phyloP scores from a whole-genome alignment of 1,140 invertebrate species.

The Ips nitidus region DNA sequence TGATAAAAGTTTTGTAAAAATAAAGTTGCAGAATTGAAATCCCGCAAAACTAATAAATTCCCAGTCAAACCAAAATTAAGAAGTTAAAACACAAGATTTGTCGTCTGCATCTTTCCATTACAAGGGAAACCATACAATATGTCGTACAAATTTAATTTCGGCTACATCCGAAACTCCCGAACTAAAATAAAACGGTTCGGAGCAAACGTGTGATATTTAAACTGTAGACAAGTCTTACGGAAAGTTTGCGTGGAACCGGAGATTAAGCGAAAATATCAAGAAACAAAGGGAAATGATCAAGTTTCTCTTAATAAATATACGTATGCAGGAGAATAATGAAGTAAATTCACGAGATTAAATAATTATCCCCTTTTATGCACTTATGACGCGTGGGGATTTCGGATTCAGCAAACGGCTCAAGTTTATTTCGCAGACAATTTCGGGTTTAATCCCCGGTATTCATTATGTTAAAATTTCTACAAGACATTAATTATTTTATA shows the following conservation, averaged over 20 bases:
- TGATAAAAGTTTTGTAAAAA: no score
- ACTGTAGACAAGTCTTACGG: slow-evolving; percentile 24
- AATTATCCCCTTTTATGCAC: slow-evolving; percentile 12
- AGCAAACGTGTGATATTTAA: slow-evolving; percentile 32
- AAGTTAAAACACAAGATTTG: no score
- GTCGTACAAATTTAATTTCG: no score
- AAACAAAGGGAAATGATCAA: slow-evolving; percentile 26
- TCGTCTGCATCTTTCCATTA: no score
- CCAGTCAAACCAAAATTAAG: no score
- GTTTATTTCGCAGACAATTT: no score
- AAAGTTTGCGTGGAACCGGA: slow-evolving; percentile 32
- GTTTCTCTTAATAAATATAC: slow-evolving; percentile 33
- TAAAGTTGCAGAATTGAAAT: no score
- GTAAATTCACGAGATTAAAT: slow-evolving; percentile 23
- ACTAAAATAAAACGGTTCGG: slow-evolving; percentile 12
- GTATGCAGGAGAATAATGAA: slow-evolving; percentile 24
- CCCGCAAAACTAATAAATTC: no score
- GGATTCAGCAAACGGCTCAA: not conserved
- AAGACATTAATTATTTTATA: no score
- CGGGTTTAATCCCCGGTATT: no score
- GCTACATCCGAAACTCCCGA: not conserved
- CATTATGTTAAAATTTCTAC: no score
- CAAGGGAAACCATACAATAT: no score
- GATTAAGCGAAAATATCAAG: slow-evolving; percentile 27
- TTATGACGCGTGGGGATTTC: not conserved